Evolutionary conservation across 2,113 vertebrate species (phyloP).

Genomic region (Catharus bicknelli): DNA sequence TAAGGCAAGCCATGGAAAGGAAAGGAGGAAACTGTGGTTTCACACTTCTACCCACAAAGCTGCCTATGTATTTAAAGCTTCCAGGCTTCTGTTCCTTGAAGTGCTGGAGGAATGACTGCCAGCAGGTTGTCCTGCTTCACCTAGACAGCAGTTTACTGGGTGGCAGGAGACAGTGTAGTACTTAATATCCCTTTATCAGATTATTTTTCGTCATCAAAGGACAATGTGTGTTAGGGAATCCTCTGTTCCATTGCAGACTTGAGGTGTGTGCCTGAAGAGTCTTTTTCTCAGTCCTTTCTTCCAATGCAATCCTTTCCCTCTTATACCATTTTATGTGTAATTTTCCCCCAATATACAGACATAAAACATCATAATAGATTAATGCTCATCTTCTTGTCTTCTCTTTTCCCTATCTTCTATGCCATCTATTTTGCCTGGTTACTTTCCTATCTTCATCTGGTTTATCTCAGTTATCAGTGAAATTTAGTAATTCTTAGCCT

Average conservation of each 20-base stretch:
- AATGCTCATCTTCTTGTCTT: background rate
- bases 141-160: background rate
- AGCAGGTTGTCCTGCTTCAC: background rate
- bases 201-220: background rate
- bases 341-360: background rate
- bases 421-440: background rate
- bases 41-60: background rate
- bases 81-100: background rate
- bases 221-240: background rate
- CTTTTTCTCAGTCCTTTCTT: background rate
- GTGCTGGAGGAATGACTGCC: background rate
- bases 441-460: background rate
- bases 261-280: background rate
- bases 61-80: background rate
- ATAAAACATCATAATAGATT: background rate
- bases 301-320: background rate
- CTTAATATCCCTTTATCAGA: background rate
- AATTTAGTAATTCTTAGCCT: background rate
- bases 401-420: background rate
- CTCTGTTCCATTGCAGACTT: background rate
- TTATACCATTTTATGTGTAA: background rate
- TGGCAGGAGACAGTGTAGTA: background rate
- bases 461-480: background rate
- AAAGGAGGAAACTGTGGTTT: constrained; percentile 45
- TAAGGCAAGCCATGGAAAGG: background rate